A percentile compares a stretch with the other conserved stretches of the same genome.
Conservation (phyloP, 2,888 invertebrate species). For the Megamerina dolium region DNA sequence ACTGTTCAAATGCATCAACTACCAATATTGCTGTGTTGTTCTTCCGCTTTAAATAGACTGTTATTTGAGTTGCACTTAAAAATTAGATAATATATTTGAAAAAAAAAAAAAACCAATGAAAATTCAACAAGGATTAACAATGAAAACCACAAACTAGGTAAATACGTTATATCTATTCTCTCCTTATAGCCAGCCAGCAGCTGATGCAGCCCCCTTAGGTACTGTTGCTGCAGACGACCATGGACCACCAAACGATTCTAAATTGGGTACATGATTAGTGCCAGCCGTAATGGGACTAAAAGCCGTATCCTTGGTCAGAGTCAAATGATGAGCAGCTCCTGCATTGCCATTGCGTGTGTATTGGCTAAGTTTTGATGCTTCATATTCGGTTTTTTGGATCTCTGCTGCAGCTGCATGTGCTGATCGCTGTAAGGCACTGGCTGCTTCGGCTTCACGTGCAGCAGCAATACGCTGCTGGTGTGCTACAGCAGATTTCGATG, state of each 20-base stretch:
- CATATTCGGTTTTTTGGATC: conserved; percentile 60
- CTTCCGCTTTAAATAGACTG: too few species aligned
- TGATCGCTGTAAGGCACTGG: conserved; percentile 63
- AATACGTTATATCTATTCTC: too few species aligned
- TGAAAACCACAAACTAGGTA: too few species aligned
- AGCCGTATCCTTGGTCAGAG: conserved; percentile 57
- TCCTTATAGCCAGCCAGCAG: conserved; percentile 18
- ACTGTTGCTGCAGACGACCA: conserved; percentile 29
- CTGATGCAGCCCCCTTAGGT: conserved; percentile 1
- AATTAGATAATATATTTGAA: too few species aligned
- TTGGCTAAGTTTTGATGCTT: conserved; percentile 58
- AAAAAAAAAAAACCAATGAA: too few species aligned
- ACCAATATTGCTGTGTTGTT: too few species aligned
- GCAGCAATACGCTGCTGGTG: conserved; percentile 68
- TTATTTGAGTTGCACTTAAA: too few species aligned
- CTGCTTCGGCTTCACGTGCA: conserved; percentile 66
- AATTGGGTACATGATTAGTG: conserved; percentile 40
- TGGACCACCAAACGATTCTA: conserved; percentile 35
- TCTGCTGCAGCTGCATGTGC: conserved; percentile 66
- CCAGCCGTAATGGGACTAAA: conserved; percentile 46
- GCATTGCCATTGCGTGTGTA: conserved; percentile 56
- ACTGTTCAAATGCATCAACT: too few species aligned
- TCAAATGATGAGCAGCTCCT: conserved; percentile 56
- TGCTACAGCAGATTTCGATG: conserved; percentile 64
- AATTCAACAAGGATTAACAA: too few species aligned